Evolutionary conservation across 2,797 vertebrate species (phyloP).

Genomic region (Cirrhinus mrigala): DNA sequence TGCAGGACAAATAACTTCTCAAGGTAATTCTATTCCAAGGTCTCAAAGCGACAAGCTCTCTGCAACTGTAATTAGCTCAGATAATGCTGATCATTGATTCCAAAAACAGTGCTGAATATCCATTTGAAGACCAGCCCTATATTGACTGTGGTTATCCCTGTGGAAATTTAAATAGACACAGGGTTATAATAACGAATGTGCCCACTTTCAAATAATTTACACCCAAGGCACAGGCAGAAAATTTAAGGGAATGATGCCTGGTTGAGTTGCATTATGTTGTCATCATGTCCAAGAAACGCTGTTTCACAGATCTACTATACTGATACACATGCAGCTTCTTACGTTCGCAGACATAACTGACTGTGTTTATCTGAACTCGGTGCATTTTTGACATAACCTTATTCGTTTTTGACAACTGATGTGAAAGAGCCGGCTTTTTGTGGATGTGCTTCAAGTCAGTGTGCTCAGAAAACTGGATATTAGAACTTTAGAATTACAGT

Average conservation of each 20-base stretch:
- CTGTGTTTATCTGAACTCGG: background rate
- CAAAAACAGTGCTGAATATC: constrained; percentile 60
- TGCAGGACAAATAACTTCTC: constrained; percentile 65
- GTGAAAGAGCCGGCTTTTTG: background rate
- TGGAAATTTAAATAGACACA: constrained; percentile 27
- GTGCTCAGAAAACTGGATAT: background rate
- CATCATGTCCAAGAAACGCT: background rate
- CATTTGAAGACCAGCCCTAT: constrained; percentile 52
- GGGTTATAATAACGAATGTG: background rate
- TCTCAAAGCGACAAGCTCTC: constrained; percentile 54
- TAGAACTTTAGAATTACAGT: background rate
- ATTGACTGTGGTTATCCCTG: constrained; percentile 39
- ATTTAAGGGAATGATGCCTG: background rate
- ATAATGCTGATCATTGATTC: constrained; percentile 73
- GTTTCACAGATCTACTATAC: background rate
- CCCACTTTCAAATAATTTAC: background rate
- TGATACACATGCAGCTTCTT: background rate
- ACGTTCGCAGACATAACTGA: background rate
- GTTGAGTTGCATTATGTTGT: background rate
- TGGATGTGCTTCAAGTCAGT: background rate
- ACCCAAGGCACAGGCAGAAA: background rate
- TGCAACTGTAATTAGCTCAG: constrained; percentile 74
- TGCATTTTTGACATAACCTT: background rate
- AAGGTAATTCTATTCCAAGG: constrained; percentile 67
- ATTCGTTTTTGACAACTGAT: background rate